Conservation (phyloP, 2,888 invertebrate species). For the Macaria liturata region DNA sequence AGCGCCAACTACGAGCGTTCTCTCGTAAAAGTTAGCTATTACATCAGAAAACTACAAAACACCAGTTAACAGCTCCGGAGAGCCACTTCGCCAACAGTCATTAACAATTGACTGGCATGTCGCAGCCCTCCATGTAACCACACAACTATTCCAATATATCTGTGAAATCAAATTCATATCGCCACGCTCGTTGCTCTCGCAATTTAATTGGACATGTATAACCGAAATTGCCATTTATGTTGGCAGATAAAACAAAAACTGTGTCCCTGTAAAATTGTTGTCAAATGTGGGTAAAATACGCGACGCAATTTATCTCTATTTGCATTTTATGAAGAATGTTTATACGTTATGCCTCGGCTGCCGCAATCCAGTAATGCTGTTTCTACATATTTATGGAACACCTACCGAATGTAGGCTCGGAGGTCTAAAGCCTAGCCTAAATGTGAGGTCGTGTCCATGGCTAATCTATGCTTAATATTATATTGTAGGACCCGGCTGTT, state of each 20-base stretch:
- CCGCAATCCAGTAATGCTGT: constrained; percentile 22
- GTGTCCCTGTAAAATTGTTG: constrained; percentile 25
- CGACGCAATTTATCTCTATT: constrained; percentile 30
- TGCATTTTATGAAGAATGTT: constrained; percentile 33
- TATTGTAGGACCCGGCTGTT: no score
- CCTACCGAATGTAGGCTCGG: constrained; percentile 3
- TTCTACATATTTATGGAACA: constrained; percentile 29
- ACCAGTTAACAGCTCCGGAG: constrained; percentile 2
- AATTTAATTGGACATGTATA: constrained; percentile 27
- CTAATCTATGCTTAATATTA: neutral
- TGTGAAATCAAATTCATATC: constrained; percentile 25
- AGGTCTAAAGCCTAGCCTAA: constrained; percentile 8
- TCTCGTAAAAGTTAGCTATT: constrained; percentile 2
- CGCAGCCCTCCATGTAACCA: neutral
- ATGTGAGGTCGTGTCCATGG: neutral
- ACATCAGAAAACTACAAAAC: constrained; percentile 3
- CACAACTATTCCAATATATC: constrained; percentile 15
- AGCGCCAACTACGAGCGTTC: neutral
- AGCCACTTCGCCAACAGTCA: constrained; percentile 2
- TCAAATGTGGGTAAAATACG: constrained; percentile 30
- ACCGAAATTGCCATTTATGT: constrained; percentile 30
- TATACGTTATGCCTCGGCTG: constrained; percentile 9
- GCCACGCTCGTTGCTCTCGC: constrained; percentile 3
- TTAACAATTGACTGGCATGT: constrained; percentile 8
- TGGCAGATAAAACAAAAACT: constrained; percentile 32